phyloP scores from a whole-genome alignment of 2,888 invertebrate species.

The Eumacrocentrus americanus region DNA sequence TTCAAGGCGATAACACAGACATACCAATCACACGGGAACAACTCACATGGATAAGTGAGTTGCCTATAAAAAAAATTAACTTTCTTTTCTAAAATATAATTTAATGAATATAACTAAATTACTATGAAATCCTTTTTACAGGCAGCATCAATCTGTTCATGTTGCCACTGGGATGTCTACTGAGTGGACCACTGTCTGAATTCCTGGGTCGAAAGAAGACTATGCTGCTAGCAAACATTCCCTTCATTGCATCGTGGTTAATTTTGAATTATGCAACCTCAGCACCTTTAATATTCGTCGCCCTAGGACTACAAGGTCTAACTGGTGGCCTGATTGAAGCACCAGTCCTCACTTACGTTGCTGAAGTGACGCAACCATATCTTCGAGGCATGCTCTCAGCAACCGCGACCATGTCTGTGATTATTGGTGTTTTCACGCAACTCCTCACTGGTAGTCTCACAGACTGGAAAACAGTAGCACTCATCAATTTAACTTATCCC shows the following conservation, averaged over 20 bases:
- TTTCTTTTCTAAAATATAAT: not conserved
- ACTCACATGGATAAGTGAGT: constrained; percentile 57
- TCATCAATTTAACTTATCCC: constrained; percentile 72
- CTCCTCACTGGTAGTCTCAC: constrained; percentile 77
- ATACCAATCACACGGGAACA: constrained; percentile 50
- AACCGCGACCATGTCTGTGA: constrained; percentile 77
- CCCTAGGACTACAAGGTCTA: constrained; percentile 74
- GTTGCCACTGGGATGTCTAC: constrained; percentile 80
- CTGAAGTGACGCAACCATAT: constrained; percentile 82
- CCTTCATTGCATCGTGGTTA: constrained; percentile 78
- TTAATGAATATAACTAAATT: not conserved
- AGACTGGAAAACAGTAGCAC: constrained; percentile 74
- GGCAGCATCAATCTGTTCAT: constrained; percentile 82
- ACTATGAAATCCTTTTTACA: constrained; percentile 58
- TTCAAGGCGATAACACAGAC: constrained; percentile 62
- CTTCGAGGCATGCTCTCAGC: constrained; percentile 77
- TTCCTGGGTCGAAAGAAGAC: constrained; percentile 74
- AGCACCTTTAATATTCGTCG: constrained; percentile 72
- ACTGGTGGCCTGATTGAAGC: constrained; percentile 82
- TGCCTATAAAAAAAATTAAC: no score
- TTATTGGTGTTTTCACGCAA: constrained; percentile 77
- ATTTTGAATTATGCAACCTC: constrained; percentile 71
- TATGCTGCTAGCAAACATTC: constrained; percentile 66
- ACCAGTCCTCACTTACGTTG: constrained; percentile 82
- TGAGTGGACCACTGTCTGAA: constrained; percentile 76